Conservation (phyloP, 2,888 invertebrate genomes). For the Hirtodrosophila confusa region DNA sequence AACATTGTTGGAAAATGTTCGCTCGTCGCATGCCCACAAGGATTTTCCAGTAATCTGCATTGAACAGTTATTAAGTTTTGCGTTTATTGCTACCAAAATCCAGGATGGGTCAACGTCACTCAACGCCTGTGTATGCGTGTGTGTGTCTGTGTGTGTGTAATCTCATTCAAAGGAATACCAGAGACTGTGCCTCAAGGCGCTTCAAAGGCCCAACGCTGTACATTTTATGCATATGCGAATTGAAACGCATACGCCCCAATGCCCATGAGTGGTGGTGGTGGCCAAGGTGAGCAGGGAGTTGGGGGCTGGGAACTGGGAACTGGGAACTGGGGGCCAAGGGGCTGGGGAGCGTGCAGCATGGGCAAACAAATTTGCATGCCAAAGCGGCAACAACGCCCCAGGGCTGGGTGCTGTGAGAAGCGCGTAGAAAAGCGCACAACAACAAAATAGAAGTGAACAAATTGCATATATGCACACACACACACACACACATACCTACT, state of each 20-base stretch:
- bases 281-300: constrained; percentile 2
- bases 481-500: constrained; percentile 4
- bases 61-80: constrained; percentile 71
- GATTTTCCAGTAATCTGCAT: constrained; percentile 66
- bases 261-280: constrained; percentile 20
- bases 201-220: constrained; percentile 29
- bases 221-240: constrained; percentile 66
- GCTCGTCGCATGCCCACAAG: constrained; percentile 22
- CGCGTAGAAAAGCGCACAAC: constrained; percentile 63
- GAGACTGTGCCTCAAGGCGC: constrained; percentile 15
- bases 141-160: constrained; percentile 9
- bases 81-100: constrained; percentile 52
- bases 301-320: not conserved
- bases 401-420: constrained; percentile 26
- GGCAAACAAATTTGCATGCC: constrained; percentile 73
- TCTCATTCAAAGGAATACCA: constrained; percentile 11
- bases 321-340: no score
- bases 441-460: constrained; percentile 57
- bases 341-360: not conserved
- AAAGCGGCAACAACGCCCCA: constrained; percentile 60
- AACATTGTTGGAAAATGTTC: constrained; percentile 45
- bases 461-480: constrained; percentile 36
- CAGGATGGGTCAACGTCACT: constrained; percentile 12
- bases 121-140: not conserved
- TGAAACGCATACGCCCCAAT: constrained; percentile 60